Evolutionary conservation across 2,113 vertebrate genomes (phyloP), one percentile per base, ranked within the genome.

Genomic region (Corythoichthys intestinalis): DNA sequence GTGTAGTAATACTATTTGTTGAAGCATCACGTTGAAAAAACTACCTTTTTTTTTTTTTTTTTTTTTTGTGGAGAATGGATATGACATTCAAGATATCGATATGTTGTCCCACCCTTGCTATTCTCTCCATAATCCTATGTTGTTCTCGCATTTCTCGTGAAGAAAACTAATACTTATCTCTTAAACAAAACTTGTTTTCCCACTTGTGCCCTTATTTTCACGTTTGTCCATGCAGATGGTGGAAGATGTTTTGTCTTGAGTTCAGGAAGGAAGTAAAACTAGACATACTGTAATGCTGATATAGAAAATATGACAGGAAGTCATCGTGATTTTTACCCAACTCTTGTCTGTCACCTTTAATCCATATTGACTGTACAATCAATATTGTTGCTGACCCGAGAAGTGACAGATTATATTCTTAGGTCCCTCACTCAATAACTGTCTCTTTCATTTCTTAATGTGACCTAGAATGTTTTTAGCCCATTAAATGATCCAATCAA

Each of bases 331-430:
- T 41, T 41, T 28, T 28, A 20, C 41, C n/a, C 6, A 35, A 59
- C 57, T 17, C 14, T 9, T 0, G 15, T 58, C 71, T 66, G 67
- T 77, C 79, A 69, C 39, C 4, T 75, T 71, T 46, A 63, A 69
- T 34, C 74, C 66, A 59, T 61, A 80, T 61, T 62, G 52, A 83
- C 69, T 86, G 75, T 70, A 67, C 53, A 65, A n/a, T 62, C 39
- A 6, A 20, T 53, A 71, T 65, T 68, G 59, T 28, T 73, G 83
- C 79, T 85, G 82, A 85, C 62, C 38, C 10, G 53, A 63, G 14
- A 63, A 15, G 41, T 48, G 64, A 75, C 57, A 70, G 4, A 64
- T 46, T 67, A 37, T 76, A 28, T 28, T 28, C 20, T 28, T 52
- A 52, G n/a, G 49, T 17, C 49, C 49, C 49, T 17, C 15, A 52